Evolutionary conservation across 1,140 invertebrate species (phyloP).

Genomic region (Panagrolaimus sp.): DNA sequence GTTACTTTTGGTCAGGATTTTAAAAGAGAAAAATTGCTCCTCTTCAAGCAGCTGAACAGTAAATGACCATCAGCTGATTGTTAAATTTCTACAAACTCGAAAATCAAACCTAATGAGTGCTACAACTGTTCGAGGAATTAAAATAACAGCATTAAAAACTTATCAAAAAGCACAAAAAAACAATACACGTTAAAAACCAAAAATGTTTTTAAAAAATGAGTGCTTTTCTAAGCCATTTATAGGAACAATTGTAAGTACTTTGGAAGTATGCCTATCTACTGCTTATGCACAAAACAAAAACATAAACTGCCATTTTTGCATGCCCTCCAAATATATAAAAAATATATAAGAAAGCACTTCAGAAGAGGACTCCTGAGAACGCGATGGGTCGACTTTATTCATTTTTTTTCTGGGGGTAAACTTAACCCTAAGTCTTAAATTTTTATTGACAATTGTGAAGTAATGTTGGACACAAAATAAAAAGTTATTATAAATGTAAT

Average conservation of each 20-base stretch:
- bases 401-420: constrained; percentile 11
- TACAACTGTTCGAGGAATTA: neutral
- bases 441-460: constrained; percentile 12
- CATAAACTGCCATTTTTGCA: constrained; percentile 14
- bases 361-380: constrained; percentile 10
- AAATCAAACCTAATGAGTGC: neutral
- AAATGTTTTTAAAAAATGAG: neutral
- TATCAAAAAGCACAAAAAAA: neutral
- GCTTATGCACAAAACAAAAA: constrained; percentile 1
- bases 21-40: neutral
- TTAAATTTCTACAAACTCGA: neutral
- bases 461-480: too few species aligned
- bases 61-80: constrained; percentile 2
- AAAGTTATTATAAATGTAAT: neutral
- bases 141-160: neutral
- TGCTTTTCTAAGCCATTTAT: constrained; percentile 7
- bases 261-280: constrained; percentile 2
- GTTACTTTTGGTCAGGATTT: too few species aligned
- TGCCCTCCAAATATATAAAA: neutral
- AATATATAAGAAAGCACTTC: neutral
- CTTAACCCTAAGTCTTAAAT: constrained; percentile 13
- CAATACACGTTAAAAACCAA: constrained; percentile 12
- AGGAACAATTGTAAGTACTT: constrained; percentile 6
- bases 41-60: neutral
- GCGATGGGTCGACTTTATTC: constrained; percentile 1